phyloP scores from a whole-genome alignment of 2,888 invertebrate species.

The Dasypogon diadema region DNA sequence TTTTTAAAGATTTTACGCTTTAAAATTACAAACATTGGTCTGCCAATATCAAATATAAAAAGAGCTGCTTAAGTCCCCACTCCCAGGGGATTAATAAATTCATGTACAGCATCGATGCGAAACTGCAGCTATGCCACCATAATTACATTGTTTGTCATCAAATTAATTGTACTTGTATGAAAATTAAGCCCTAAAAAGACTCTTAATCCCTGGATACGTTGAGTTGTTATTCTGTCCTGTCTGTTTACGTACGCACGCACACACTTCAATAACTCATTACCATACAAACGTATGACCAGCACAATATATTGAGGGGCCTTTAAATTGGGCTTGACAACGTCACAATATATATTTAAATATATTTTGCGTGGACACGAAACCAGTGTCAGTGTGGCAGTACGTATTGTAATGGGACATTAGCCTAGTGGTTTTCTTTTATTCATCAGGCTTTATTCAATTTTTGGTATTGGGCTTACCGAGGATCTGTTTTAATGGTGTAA shows the following conservation, averaged over 20 bases:
- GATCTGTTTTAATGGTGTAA: conserved; percentile 12
- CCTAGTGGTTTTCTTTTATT: neutral
- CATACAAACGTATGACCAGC: neutral
- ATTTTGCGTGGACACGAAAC: conserved; percentile 27
- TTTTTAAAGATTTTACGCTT: too few relatives aligned
- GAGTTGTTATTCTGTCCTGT: conserved; percentile 21
- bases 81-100: conserved; percentile 28
- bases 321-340: neutral
- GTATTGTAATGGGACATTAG: neutral
- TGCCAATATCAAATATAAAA: too few relatives aligned
- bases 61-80: conserved; percentile 16
- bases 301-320: conserved; percentile 1
- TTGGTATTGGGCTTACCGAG: conserved; percentile 7
- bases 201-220: conserved; percentile 28
- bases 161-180: conserved; percentile 45
- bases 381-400: neutral
- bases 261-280: too few relatives aligned
- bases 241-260: conserved; percentile 7
- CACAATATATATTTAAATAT: conserved; percentile 35
- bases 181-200: conserved; percentile 37
- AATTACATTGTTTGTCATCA: conserved; percentile 43
- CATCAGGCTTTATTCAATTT: conserved; percentile 20
- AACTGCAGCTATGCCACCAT: conserved; percentile 37
- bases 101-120: conserved; percentile 36
- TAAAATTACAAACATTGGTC: too few relatives aligned